Evolutionary conservation across 2,888 invertebrate species (phyloP).

Genomic region (Ecdyonurus torrentis): DNA sequence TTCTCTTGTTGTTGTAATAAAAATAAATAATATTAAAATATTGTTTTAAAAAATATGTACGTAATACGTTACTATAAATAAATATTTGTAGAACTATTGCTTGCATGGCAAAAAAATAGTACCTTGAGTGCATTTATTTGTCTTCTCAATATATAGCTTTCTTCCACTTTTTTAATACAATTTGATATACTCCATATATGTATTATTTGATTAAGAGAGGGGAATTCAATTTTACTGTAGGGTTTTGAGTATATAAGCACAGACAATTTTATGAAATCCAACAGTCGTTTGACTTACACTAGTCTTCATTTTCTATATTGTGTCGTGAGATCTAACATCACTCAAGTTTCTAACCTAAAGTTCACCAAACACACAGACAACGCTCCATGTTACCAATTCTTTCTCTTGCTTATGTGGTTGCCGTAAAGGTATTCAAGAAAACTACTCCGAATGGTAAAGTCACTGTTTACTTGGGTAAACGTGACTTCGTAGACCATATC

Average conservation of each 20-base stretch:
- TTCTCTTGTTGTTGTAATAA: too few species aligned
- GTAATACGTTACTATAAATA: too few species aligned
- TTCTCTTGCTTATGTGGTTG: conserved; percentile 45
- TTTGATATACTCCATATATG: too few species aligned
- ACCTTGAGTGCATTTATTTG: too few species aligned
- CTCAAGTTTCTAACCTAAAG: neutral
- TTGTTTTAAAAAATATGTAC: too few species aligned
- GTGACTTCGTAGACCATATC: conserved; percentile 95
- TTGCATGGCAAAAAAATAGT: too few species aligned
- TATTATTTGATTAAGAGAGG: neutral
- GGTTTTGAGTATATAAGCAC: neutral
- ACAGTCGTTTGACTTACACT: neutral
- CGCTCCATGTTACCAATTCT: conserved; percentile 26
- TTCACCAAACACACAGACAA: neutral
- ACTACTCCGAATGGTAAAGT: conserved; percentile 86
- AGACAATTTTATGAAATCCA: neutral
- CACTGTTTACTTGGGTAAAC: conserved; percentile 91
- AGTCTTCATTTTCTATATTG: neutral
- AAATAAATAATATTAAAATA: too few species aligned
- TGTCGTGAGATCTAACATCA: neutral
- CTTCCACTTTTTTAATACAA: neutral
- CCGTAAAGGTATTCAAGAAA: conserved; percentile 86
- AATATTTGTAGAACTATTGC: too few species aligned
- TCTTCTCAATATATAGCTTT: too few species aligned
- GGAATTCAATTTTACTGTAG: too few species aligned